Conservation (phyloP, 2,113 vertebrate species). For the Saccopteryx bilineata region DNA sequence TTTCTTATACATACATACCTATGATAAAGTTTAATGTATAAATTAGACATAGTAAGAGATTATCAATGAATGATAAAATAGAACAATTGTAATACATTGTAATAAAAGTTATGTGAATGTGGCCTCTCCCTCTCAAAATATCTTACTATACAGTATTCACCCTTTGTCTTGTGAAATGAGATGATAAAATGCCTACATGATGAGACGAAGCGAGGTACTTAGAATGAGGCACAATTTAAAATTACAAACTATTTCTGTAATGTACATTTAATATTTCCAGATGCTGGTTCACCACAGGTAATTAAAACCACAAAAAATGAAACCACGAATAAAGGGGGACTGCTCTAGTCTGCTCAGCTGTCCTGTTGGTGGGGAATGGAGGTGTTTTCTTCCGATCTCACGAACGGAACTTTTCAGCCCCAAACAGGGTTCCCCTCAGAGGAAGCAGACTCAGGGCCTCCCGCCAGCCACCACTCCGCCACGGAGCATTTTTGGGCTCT, state of each 20-base stretch:
- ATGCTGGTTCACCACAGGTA: background rate
- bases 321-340: background rate
- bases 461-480: background rate
- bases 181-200: background rate
- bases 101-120: background rate
- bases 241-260: background rate
- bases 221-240: background rate
- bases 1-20: background rate
- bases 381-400: background rate
- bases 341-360: too few relatives aligned
- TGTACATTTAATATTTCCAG: background rate
- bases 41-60: background rate
- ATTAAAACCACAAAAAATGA: background rate
- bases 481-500: background rate
- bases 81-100: background rate
- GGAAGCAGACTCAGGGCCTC: background rate
- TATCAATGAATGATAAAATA: background rate
- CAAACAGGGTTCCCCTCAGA: background rate
- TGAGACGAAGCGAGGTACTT: background rate
- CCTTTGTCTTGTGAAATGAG: background rate
- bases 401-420: background rate
- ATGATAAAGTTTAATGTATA: background rate
- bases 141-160: background rate
- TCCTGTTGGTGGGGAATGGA: background rate
- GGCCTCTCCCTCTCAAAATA: background rate